Evolutionary conservation across 64 coral and sea anemone genomes (phyloP).

Genomic region (Montipora sp.): DNA sequence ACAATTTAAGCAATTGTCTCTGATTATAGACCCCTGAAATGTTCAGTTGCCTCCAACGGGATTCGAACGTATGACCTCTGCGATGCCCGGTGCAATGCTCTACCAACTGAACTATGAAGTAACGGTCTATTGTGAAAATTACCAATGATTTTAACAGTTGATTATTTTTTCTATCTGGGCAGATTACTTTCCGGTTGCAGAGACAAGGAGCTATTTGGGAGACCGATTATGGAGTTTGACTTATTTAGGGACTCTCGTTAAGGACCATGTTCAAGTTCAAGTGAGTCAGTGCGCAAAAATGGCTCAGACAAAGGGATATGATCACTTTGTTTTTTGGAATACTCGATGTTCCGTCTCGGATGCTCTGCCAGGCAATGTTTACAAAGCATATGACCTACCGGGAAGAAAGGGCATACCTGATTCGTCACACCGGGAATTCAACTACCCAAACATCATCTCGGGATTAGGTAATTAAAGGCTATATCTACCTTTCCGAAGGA

Average conservation of each 20-base stretch:
- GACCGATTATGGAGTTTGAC: not conserved
- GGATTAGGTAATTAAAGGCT: not conserved
- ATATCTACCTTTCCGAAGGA: not conserved
- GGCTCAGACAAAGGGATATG: not conserved
- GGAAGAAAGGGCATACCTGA: not conserved
- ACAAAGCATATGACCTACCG: not conserved
- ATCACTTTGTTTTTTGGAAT: not conserved
- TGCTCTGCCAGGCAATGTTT: slow-evolving; percentile 6
- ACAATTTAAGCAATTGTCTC: too few relatives aligned
- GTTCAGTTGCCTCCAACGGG: too few relatives aligned
- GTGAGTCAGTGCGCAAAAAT: not conserved
- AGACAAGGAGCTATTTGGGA: not conserved
- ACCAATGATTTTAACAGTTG: not conserved
- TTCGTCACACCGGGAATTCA: not conserved
- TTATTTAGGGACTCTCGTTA: not conserved
- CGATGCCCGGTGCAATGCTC: too few relatives aligned
- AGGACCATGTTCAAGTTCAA: too few relatives aligned
- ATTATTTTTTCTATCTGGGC: not conserved
- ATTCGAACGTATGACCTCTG: too few relatives aligned
- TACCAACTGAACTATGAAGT: too few relatives aligned
- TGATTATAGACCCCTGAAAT: too few relatives aligned
- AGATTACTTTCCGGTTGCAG: not conserved
- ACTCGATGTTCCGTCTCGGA: not conserved
- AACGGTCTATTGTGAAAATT: too few relatives aligned
- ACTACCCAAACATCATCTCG: not conserved